Conservation (phyloP, 2,888 invertebrate species). For the Synergus umbraculus region DNA sequence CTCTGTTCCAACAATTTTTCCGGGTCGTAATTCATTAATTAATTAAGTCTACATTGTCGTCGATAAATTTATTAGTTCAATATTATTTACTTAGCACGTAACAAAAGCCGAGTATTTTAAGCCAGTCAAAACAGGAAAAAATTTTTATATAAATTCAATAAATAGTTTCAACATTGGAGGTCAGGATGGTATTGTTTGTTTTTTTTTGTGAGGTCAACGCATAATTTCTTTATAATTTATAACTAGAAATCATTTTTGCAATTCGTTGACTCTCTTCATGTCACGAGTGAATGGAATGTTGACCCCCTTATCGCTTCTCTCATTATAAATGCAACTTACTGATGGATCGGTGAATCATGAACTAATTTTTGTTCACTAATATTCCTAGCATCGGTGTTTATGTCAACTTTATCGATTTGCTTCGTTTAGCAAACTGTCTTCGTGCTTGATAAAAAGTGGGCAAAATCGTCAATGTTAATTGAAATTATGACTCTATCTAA, state of each 20-base stretch:
- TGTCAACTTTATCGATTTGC: conserved; percentile 24
- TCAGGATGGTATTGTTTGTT: neutral
- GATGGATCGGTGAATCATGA: conserved; percentile 32
- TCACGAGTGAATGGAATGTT: conserved; percentile 35
- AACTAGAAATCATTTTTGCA: conserved; percentile 1
- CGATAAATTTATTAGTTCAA: conserved; percentile 27
- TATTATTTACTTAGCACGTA: neutral
- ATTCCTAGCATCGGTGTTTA: neutral
- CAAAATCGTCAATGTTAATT: neutral
- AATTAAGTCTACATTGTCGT: conserved; percentile 36
- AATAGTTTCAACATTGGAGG: neutral
- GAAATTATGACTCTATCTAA: neutral
- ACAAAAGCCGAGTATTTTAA: neutral
- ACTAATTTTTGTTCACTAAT: conserved; percentile 33
- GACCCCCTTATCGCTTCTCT: conserved; percentile 27
- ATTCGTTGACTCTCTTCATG: conserved; percentile 19
- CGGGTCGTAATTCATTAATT: conserved; percentile 34
- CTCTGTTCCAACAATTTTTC: conserved; percentile 27
- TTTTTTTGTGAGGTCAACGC: neutral
- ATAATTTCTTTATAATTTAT: conserved; percentile 17
- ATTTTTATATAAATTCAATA: conserved; percentile 1
- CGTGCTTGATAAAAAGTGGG: neutral
- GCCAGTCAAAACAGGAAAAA: conserved; percentile 6
- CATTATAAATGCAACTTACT: conserved; percentile 31
- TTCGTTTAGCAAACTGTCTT: conserved; percentile 3